A percentile compares a stretch with the other conserved stretches of the same genome.
Evolutionary conservation across 2,888 invertebrate genomes (phyloP).

Genomic region (Lagria hirta): DNA sequence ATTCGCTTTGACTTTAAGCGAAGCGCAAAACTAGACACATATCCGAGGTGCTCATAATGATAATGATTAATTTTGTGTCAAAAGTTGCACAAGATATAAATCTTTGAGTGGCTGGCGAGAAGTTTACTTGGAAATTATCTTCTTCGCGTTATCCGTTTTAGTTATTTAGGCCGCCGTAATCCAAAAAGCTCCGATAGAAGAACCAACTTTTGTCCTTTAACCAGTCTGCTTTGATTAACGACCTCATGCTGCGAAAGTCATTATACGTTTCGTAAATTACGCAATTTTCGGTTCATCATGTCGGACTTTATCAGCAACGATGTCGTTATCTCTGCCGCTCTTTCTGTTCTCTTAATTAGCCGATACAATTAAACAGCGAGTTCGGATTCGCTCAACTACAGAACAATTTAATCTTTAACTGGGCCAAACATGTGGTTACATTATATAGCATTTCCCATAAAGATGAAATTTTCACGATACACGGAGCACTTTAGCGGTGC

Average conservation of each 20-base stretch:
- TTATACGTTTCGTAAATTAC: constrained; percentile 49
- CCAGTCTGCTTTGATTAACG: constrained; percentile 47
- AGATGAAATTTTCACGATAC: no score
- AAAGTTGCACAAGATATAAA: constrained; percentile 42
- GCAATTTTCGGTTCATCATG: constrained; percentile 43
- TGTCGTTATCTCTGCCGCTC: constrained; percentile 1
- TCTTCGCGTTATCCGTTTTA: constrained; percentile 31
- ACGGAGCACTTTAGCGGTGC: no score
- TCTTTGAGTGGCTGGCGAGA: constrained; percentile 33
- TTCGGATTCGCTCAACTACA: no score
- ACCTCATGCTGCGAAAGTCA: constrained; percentile 44
- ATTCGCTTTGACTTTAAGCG: constrained; percentile 30
- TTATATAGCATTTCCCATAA: no score
- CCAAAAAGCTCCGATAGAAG: constrained; percentile 38
- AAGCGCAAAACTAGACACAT: constrained; percentile 42
- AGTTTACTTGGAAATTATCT: constrained; percentile 32
- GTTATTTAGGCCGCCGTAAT: constrained; percentile 39
- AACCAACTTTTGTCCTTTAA: constrained; percentile 41
- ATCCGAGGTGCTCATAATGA: constrained; percentile 38
- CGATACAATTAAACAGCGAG: no score
- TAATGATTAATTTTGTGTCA: constrained; percentile 44
- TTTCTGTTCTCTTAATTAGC: no score
- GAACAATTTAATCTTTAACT: no score
- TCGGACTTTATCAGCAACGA: constrained; percentile 27
- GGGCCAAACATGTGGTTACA: no score